Percentiles rank a stretch among this genome's conserved stretches.
Evolutionary conservation across 2,888 invertebrate species (phyloP).

Genomic region (Diadegma fenestrale): DNA sequence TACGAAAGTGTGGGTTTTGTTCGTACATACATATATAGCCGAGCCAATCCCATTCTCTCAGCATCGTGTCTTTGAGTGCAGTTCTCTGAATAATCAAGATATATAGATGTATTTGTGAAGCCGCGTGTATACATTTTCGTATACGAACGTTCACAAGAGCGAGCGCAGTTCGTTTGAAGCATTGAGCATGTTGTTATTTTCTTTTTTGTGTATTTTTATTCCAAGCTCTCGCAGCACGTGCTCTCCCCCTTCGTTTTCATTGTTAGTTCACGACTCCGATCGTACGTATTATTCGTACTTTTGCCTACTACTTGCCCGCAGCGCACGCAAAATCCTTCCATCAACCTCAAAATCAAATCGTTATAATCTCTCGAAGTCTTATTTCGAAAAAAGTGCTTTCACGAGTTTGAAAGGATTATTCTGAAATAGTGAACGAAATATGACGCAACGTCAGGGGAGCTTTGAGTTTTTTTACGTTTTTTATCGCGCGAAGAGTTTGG

Average conservation of each 20-base stretch:
- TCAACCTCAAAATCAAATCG: neutral
- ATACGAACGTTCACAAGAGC: neutral
- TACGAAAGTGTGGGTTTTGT: constrained; percentile 76
- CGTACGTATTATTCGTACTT: neutral
- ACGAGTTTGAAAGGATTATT: neutral
- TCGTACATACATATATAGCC: constrained; percentile 62
- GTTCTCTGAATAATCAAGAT: neutral
- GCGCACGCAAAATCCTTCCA: neutral
- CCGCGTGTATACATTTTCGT: neutral
- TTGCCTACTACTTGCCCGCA: neutral
- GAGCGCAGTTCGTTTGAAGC: constrained; percentile 23
- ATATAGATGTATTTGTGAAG: neutral
- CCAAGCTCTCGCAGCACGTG: constrained; percentile 1
- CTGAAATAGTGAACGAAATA: neutral
- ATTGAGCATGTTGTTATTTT: constrained; percentile 23
- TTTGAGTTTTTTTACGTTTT: constrained; percentile 1
- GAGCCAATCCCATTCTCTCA: constrained; percentile 32
- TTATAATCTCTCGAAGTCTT: neutral
- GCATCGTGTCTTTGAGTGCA: neutral
- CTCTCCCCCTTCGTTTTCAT: neutral
- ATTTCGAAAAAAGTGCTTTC: neutral
- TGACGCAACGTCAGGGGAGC: neutral
- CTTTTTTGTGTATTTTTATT: neutral
- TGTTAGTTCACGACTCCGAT: neutral
- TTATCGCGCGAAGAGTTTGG: neutral